phyloP scores from a whole-genome alignment of 2,797 vertebrate species.

The Pseudotriccus pelzelni region DNA sequence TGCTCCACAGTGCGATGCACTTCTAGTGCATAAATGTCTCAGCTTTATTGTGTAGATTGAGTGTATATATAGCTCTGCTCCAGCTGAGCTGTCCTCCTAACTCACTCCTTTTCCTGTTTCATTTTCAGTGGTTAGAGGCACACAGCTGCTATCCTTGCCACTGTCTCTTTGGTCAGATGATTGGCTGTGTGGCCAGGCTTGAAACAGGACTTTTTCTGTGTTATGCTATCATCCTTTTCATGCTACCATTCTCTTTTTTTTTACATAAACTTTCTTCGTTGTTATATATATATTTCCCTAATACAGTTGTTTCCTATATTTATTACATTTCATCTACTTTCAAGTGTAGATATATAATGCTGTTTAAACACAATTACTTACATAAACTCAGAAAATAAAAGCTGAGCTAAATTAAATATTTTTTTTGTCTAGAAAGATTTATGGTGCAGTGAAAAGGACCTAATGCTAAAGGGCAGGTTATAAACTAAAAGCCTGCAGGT shows the following conservation, averaged over 20 bases:
- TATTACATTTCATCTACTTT: not conserved
- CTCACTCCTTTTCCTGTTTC: rapidly evolving
- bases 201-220: not conserved
- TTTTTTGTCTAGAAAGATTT: not conserved
- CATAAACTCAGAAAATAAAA: not conserved
- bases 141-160: not conserved
- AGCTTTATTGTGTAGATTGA: not conserved
- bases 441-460: not conserved
- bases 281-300: rapidly evolving
- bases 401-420: not conserved
- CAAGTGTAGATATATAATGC: not conserved
- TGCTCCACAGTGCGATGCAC: rapidly evolving
- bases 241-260: not conserved
- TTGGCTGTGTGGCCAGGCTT: not conserved
- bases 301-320: not conserved
- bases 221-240: not conserved
- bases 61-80: not conserved
- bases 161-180: not conserved
- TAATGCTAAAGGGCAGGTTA: not conserved
- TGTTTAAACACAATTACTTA: not conserved
- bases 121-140: not conserved
- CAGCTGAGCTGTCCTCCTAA: not conserved
- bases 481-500: slow-evolving; percentile 16
- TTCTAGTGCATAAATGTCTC: not conserved
- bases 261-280: not conserved